Base-by-base conservation (phyloP, 2,888 invertebrate species). In the Campaea margaritaria region DNA sequence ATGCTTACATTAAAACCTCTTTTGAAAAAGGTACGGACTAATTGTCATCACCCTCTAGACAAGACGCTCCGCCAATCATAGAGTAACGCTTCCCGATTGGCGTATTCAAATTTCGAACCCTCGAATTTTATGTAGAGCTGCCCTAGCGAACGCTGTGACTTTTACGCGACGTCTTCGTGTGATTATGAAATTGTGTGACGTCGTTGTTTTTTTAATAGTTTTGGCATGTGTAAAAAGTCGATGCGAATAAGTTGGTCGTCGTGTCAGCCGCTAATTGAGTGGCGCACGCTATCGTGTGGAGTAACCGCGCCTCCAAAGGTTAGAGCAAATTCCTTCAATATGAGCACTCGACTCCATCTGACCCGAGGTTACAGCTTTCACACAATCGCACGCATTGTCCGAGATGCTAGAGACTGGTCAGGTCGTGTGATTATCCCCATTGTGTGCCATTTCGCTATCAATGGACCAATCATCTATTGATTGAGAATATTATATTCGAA, bases 191-290 rank as follows among this genome's bases (percentile, higher is more conserved):
- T 79, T 81, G 73, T 50, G 76, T 71, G 78, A 81, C 79, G 81
- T 21, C 21, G 5, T 21, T 21, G 77, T 82, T 84, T 83, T 79
- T 34, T 34, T 27, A 27, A 27, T 27, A 27, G 84, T 55, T 57
- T 45, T 39, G 83, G 72, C 27, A 49, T 10, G 12, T 12, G 85
- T 85, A 89, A 90, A 90, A 90, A 88, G 83, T 81, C 79, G 80
- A 78, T 78, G 80, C 80, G 79, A 79, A 79, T 76, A 79, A 78
- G 80, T 74, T 77, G 80, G 76, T 76, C 83, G 75, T 81, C 87
- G 86, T 86, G 87, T 87, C 87, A 82, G 81, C 70, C 74, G 72
- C 85, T 91, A 91, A 91, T 91, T 89, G 91, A 86, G 81, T 75
- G 75, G 79, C 82, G 83, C 91, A 91, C 91, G 91, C 90, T 81